Conservation (phyloP, 2,888 invertebrate species). For the Cinara cedri region DNA sequence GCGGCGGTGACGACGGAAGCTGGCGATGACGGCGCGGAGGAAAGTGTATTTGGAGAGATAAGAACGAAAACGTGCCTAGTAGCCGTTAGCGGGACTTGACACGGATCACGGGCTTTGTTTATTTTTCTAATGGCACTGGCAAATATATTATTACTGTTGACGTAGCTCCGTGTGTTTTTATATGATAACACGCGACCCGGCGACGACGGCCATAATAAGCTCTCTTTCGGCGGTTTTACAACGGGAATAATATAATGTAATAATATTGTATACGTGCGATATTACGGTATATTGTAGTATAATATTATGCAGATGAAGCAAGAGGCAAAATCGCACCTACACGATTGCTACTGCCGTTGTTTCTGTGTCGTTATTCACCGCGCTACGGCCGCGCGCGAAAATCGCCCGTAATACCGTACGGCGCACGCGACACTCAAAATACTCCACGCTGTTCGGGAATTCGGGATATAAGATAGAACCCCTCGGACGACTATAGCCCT, state of each 20-base stretch:
- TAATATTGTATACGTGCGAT: no score
- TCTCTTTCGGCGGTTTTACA: neutral
- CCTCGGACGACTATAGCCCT: no score
- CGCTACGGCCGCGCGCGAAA: neutral
- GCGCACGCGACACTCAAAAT: no score
- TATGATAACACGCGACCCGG: slow-evolving; percentile 46
- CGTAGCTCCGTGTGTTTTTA: slow-evolving; percentile 53
- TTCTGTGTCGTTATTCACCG: neutral
- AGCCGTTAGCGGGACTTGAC: slow-evolving; percentile 48
- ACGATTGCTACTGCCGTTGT: neutral
- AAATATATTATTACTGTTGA: slow-evolving; percentile 53
- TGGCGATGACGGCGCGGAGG: neutral
- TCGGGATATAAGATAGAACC: no score
- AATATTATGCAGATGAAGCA: slow-evolving; percentile 12
- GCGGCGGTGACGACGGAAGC: neutral
- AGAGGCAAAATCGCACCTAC: slow-evolving; percentile 5
- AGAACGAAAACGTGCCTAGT: slow-evolving; percentile 52
- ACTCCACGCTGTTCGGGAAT: no score
- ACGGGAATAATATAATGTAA: slow-evolving; percentile 1
- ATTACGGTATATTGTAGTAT: no score
- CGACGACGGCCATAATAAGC: neutral
- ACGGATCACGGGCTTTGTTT: slow-evolving; percentile 51
- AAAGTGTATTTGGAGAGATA: slow-evolving; percentile 45
- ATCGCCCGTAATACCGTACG: no score
- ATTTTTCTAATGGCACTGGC: slow-evolving; percentile 54